These are phyloP conservation scores for Microplitis demolitor DNA, from an alignment of 1,140 invertebrate species.

Conservation along the genomic window DNA sequence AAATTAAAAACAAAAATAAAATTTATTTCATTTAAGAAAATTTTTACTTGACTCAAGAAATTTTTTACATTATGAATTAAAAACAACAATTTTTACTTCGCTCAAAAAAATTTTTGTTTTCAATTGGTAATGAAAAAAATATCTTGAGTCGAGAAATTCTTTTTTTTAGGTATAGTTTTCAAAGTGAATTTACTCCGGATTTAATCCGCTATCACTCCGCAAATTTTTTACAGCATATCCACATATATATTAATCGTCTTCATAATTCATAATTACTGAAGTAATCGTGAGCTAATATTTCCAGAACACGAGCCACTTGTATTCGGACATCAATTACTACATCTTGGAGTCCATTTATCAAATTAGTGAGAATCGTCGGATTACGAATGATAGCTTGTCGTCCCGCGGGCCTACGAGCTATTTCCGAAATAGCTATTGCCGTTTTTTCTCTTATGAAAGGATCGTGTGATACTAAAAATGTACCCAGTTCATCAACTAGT, in stretches of 20 bases:
- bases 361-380: constrained; percentile 28
- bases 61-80: too few species aligned
- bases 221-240: too few species aligned
- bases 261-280: constrained; percentile 19
- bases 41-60: too few species aligned
- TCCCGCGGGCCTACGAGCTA: constrained; percentile 34
- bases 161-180: too few species aligned
- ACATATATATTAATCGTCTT: too few species aligned
- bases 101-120: background rate
- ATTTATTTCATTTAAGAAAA: too few species aligned
- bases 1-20: too few species aligned
- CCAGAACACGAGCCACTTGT: constrained; percentile 34
- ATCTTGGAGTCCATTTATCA: constrained; percentile 35
- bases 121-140: too few species aligned
- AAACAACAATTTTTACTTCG: too few species aligned
- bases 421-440: constrained; percentile 34
- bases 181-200: too few species aligned
- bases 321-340: constrained; percentile 29
- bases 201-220: too few species aligned
- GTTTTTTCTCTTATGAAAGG: constrained; percentile 38
- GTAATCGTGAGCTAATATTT: constrained; percentile 30
- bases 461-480: constrained; percentile 37
- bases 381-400: constrained; percentile 36
- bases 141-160: too few species aligned
- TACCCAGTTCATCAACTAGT: constrained; percentile 36